These are phyloP conservation scores for Carcina quercana DNA, from an alignment of 2,888 invertebrate genomes.

Conservation along the genomic window DNA sequence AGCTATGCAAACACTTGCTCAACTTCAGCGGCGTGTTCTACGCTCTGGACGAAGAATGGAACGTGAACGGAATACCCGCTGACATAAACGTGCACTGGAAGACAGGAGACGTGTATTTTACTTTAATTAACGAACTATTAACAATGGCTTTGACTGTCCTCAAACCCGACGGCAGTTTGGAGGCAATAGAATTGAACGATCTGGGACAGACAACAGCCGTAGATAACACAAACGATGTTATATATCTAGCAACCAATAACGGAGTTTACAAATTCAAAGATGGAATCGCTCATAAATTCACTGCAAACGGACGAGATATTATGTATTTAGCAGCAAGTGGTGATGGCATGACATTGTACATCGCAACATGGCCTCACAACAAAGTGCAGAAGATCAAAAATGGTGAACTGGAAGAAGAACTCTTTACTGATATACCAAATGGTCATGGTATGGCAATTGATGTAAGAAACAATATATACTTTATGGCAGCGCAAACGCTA, in stretches of 20 bases:
- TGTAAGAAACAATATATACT: conserved; percentile 54
- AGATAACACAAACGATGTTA: conserved; percentile 62
- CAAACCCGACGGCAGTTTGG: conserved; percentile 40
- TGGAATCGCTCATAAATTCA: conserved; percentile 39
- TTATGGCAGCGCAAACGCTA: conserved; percentile 53
- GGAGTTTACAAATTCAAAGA: conserved; percentile 62
- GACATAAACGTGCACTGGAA: conserved; percentile 62
- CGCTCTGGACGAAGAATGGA: conserved; percentile 31
- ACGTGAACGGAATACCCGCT: conserved; percentile 52
- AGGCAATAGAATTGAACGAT: conserved; percentile 52
- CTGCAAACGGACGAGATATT: conserved; percentile 57
- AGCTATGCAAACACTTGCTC: conserved; percentile 38
- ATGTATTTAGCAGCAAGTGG: conserved; percentile 55
- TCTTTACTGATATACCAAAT: conserved; percentile 48
- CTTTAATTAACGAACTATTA: conserved; percentile 56
- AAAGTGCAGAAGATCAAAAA: conserved; percentile 53
- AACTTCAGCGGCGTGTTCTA: conserved; percentile 51
- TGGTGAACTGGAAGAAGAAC: conserved; percentile 46
- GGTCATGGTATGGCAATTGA: conserved; percentile 60
- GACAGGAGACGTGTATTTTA: conserved; percentile 52
- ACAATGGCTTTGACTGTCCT: conserved; percentile 53
- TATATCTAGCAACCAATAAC: conserved; percentile 63
- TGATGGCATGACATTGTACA: conserved; percentile 48
- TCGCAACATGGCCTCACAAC: conserved; percentile 65
- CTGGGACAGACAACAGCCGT: conserved; percentile 58